These are phyloP conservation scores for Actinopyga echinites DNA, from an alignment of 53 echinoderm and acorn worm species.

Conservation along the genomic window DNA sequence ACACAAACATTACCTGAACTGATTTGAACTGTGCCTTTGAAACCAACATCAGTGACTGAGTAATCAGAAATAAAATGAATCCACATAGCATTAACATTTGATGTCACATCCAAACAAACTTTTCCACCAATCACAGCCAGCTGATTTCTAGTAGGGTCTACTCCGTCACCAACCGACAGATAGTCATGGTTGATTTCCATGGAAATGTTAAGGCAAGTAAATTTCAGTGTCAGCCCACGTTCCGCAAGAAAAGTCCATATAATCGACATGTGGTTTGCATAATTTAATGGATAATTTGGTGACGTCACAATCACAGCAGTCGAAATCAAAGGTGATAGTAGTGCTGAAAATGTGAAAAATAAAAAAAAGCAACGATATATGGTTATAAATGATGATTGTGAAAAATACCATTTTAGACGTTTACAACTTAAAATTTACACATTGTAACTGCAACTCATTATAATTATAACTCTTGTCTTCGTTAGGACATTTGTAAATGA, in stretches of 20 bases:
- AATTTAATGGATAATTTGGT: slow-evolving; percentile 84
- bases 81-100: slow-evolving; percentile 76
- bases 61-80: slow-evolving; percentile 67
- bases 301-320: slow-evolving; percentile 54
- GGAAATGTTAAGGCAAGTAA: slow-evolving; percentile 3
- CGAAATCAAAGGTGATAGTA: slow-evolving; percentile 55
- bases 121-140: slow-evolving; percentile 60
- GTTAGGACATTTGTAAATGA: too few relatives aligned
- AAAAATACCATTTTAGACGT: too few relatives aligned
- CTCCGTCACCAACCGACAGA: slow-evolving; percentile 76
- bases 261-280: slow-evolving; percentile 80
- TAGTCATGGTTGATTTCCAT: slow-evolving; percentile 82
- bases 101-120: slow-evolving; percentile 55
- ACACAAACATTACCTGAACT: neutral
- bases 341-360: slow-evolving; percentile 38
- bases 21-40: slow-evolving; percentile 43
- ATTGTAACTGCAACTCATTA: too few relatives aligned
- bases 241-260: slow-evolving; percentile 69
- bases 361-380: too few relatives aligned
- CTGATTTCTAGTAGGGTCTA: slow-evolving; percentile 52
- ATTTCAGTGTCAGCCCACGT: neutral
- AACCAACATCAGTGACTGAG: slow-evolving; percentile 79
- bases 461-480: too few relatives aligned
- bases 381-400: too few relatives aligned
- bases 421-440: too few relatives aligned